Conservation (phyloP, 2,888 invertebrate genomes). For the Gerris lacustris region DNA sequence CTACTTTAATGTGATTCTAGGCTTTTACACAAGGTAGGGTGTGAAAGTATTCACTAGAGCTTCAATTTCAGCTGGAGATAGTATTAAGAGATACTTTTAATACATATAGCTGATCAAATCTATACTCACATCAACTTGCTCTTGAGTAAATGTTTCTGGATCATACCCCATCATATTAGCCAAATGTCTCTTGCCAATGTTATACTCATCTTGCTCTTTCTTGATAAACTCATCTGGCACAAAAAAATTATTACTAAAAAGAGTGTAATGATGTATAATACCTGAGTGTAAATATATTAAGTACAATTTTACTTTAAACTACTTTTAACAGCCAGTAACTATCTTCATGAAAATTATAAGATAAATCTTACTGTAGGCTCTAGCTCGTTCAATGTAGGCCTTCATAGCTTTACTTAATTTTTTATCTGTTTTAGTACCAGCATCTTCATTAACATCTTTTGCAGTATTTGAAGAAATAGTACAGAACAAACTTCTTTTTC, state of each 20-base stretch:
- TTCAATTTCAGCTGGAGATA: no score
- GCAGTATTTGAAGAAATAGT: not conserved
- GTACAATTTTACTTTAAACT: no score
- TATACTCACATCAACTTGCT: conserved; percentile 63
- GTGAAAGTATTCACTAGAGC: not conserved
- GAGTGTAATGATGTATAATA: no score
- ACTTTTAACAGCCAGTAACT: no score
- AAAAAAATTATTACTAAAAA: not conserved
- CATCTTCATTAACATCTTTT: not conserved
- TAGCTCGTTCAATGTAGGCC: conserved; percentile 70
- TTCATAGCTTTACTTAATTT: conserved; percentile 71
- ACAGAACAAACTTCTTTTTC: not conserved
- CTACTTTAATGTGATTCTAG: conserved; percentile 6
- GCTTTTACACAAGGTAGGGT: not conserved
- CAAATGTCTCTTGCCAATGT: conserved; percentile 85
- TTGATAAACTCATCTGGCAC: conserved; percentile 63
- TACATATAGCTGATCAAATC: no score
- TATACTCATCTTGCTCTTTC: conserved; percentile 63
- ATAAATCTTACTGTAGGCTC: conserved; percentile 50
- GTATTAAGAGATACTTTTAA: no score
- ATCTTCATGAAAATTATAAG: not conserved
- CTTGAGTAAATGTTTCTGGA: conserved; percentile 74
- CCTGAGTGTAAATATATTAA: no score
- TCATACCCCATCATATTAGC: conserved; percentile 99
- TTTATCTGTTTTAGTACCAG: conserved; percentile 10